A percentile compares a stretch with the other conserved stretches of the same genome.
Conservation (phyloP, 2,113 vertebrate species). For the Xenopus tropicalis region UCB_Xtro_10.0 CM004448.2:24432001-24432500, state of each 20-base stretch:
- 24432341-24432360: neutral
- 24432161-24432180: no score
- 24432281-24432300: neutral
- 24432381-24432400: conserved; percentile 22
- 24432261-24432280: neutral
- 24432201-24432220: no score
- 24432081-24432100: no score
- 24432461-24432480: conserved; percentile 35
- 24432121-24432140: neutral
- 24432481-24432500: conserved; percentile 15
- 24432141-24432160: neutral
- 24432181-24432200: no score
- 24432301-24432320: neutral
- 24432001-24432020: no score
- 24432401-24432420: conserved; percentile 2
- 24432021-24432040: no score
- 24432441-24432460: conserved; percentile 17
- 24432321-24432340: neutral
- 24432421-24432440: conserved; percentile 2
- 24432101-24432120: neutral
- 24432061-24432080: no score
- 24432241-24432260: neutral
- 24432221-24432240: neutral
- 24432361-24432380: conserved; percentile 4
- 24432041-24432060: no score